Evolutionary conservation across 2,113 vertebrate species (phyloP).

Genomic region (Pelecanoides urinatrix): DNA sequence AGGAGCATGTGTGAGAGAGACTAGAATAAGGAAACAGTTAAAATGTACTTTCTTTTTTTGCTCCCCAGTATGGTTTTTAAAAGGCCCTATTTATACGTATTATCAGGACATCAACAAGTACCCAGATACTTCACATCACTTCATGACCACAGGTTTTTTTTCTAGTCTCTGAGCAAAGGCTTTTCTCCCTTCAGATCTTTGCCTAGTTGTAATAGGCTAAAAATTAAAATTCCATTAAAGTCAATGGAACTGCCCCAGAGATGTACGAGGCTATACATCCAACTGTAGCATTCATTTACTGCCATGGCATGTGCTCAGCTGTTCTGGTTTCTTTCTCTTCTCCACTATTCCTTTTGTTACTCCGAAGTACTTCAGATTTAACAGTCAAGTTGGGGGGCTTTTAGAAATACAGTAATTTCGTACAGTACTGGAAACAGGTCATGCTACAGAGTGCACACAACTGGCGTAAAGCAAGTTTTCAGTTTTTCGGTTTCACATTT

Average conservation of each 20-base stretch:
- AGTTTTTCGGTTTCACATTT: background rate
- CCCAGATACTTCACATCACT: background rate
- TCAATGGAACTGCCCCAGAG: background rate
- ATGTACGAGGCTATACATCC: background rate
- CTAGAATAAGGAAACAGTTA: background rate
- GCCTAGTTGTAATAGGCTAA: background rate
- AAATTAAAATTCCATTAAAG: conserved; percentile 18
- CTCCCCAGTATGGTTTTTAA: background rate
- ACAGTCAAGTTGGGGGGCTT: background rate
- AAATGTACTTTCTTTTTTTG: background rate
- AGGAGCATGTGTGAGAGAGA: background rate
- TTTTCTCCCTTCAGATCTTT: background rate
- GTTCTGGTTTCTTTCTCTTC: background rate
- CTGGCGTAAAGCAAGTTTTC: background rate
- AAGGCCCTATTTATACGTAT: background rate
- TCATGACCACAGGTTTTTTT: background rate
- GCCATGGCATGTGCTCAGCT: background rate
- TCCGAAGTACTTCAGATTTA: background rate
- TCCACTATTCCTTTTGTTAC: background rate
- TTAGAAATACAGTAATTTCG: background rate
- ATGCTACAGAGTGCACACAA: background rate
- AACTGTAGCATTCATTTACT: background rate
- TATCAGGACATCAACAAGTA: background rate
- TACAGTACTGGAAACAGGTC: background rate
- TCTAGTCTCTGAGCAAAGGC: background rate